A percentile compares a stretch with the other conserved stretches of the same genome.
These are phyloP conservation scores for Andrena bicolor DNA, from an alignment of 2,888 invertebrate genomes.

Conservation along the genomic window DNA sequence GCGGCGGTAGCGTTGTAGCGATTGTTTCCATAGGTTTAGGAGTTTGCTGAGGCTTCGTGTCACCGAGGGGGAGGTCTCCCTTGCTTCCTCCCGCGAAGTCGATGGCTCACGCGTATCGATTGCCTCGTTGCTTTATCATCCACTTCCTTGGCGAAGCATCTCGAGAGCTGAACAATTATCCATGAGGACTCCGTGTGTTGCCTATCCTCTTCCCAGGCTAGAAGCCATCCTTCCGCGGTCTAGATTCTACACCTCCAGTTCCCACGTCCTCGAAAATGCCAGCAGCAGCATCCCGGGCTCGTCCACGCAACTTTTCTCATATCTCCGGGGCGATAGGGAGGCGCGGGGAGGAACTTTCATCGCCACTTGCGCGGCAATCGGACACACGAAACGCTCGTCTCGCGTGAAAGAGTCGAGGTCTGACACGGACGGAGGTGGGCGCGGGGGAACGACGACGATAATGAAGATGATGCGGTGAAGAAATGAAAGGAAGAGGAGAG, in stretches of 20 bases:
- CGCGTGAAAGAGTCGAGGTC: not conserved
- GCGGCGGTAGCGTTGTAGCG: too few relatives aligned
- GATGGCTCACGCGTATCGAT: too few relatives aligned
- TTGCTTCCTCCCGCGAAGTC: too few relatives aligned
- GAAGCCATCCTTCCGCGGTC: too few relatives aligned
- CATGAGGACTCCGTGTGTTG: too few relatives aligned
- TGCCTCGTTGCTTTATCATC: too few relatives aligned
- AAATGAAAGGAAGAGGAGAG: conserved; percentile 68
- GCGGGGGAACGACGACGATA: conserved; percentile 68
- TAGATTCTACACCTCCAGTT: not conserved
- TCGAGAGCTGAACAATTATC: too few relatives aligned
- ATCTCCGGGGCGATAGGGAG: not conserved
- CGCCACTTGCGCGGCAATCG: conserved; percentile 32
- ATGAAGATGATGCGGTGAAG: conserved; percentile 74
- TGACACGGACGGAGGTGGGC: not conserved
- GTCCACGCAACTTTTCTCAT: conserved; percentile 4
- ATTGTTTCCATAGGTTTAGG: too few relatives aligned
- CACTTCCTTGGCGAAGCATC: too few relatives aligned
- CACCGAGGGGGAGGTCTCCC: too few relatives aligned
- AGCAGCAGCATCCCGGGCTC: not conserved
- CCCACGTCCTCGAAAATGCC: not conserved
- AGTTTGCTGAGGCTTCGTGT: too few relatives aligned
- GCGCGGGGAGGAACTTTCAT: conserved; percentile 20
- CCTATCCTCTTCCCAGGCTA: too few relatives aligned
- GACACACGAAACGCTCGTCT: conserved; percentile 36